These are phyloP conservation scores for Benthosema pterotum DNA, from an alignment of 2,797 vertebrate species.

Conservation along the genomic window DNA sequence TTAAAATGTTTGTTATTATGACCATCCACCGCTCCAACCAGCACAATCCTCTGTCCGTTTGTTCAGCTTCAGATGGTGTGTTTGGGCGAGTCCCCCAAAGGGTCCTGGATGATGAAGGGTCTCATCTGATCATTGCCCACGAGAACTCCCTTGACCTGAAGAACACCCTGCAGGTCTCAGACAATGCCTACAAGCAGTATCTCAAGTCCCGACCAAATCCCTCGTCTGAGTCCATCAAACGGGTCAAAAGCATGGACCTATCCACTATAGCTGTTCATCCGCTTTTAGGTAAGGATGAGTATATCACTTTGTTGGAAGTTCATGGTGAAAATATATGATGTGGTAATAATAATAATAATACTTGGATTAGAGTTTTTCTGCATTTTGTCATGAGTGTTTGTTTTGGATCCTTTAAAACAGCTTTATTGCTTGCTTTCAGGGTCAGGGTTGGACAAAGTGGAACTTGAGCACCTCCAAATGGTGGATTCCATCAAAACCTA, in stretches of 20 bases:
- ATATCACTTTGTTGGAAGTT: too few species aligned
- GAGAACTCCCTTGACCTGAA: conserved; percentile 85
- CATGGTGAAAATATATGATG: background rate
- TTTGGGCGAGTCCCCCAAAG: conserved; percentile 92
- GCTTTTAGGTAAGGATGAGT: conserved; percentile 80
- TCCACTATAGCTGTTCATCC: conserved; percentile 89
- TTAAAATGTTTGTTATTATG: too few species aligned
- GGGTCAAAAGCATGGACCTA: conserved; percentile 86
- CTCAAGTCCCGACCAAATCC: conserved; percentile 89
- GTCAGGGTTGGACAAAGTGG: conserved; percentile 82
- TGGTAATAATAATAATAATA: background rate
- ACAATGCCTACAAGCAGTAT: conserved; percentile 95
- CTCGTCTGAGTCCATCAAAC: conserved; percentile 90
- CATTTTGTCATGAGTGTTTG: background rate
- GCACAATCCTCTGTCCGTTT: background rate
- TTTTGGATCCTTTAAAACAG: background rate
- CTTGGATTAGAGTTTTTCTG: background rate
- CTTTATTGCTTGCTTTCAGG: conserved; percentile 69
- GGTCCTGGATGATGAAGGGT: conserved; percentile 90
- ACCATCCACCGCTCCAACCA: too few species aligned
- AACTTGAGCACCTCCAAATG: conserved; percentile 88
- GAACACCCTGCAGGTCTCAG: conserved; percentile 80
- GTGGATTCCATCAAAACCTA: conserved; percentile 91
- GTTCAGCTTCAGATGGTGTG: conserved; percentile 76
- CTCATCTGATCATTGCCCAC: conserved; percentile 79